phyloP scores from a whole-genome alignment of 92 coral and sea anemone genomes.

The Palythoa grandis region DNA sequence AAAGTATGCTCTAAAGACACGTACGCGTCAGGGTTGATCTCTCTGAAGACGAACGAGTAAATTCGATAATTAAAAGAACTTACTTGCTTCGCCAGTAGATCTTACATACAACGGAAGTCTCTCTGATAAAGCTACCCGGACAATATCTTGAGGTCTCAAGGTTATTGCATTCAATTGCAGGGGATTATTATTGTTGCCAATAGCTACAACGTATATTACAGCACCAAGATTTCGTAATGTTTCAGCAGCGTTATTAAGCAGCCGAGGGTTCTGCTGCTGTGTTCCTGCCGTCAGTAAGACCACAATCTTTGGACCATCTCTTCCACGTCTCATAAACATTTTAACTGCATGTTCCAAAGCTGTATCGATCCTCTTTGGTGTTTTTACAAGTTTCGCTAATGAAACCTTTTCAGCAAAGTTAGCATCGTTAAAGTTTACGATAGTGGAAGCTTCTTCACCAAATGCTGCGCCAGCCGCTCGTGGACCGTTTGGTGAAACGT shows the following conservation, averaged over 20 bases:
- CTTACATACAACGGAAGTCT: constrained; percentile 16
- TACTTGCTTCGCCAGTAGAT: constrained; percentile 21
- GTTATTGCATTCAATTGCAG: constrained; percentile 27
- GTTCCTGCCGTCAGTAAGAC: constrained; percentile 32
- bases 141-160: constrained; percentile 1
- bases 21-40: no score
- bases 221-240: constrained; percentile 27
- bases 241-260: constrained; percentile 30
- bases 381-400: constrained; percentile 9
- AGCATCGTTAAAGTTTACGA: constrained; percentile 22
- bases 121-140: constrained; percentile 12
- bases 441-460: not conserved
- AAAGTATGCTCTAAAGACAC: no score
- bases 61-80: not conserved
- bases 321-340: constrained; percentile 5
- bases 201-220: constrained; percentile 28
- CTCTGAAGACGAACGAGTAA: no score
- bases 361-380: constrained; percentile 32
- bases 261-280: not conserved
- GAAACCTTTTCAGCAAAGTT: constrained; percentile 25
- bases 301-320: constrained; percentile 33
- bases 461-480: constrained; percentile 21
- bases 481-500: constrained; percentile 39
- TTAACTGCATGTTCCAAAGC: constrained; percentile 27
- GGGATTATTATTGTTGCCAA: constrained; percentile 13